Evolutionary conservation across 2,113 vertebrate genomes (phyloP).

Genomic region (Elephas maximus): DNA sequence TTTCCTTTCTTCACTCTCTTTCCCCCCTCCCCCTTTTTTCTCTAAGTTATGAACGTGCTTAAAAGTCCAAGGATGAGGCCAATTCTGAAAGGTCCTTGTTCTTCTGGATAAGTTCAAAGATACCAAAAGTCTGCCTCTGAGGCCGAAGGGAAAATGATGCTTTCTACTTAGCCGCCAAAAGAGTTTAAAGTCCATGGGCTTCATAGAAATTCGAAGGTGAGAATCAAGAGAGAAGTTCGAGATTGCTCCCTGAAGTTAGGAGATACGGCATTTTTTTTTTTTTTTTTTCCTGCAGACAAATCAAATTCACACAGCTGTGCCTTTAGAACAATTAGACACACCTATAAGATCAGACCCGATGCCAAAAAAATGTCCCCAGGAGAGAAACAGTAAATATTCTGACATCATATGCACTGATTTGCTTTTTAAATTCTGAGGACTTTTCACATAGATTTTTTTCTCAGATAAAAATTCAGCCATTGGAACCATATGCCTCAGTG

Average conservation of each 20-base stretch:
- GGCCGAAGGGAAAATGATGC: constrained; percentile 49
- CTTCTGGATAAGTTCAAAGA: constrained; percentile 70
- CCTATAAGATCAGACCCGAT: constrained; percentile 82
- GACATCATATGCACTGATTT: constrained; percentile 84
- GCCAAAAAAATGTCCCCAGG: constrained; percentile 87
- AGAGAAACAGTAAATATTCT: constrained; percentile 85
- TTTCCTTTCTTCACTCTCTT: constrained; percentile 17
- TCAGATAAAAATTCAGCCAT: constrained; percentile 83
- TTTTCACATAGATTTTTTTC: constrained; percentile 76
- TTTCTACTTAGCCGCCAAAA: constrained; percentile 66
- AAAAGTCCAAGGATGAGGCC: constrained; percentile 65
- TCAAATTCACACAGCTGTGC: constrained; percentile 82
- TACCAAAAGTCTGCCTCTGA: constrained; percentile 43
- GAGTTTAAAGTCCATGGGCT: constrained; percentile 74
- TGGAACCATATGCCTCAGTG: constrained; percentile 71
- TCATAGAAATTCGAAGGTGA: constrained; percentile 83
- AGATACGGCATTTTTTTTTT: background rate
- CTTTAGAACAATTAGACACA: constrained; percentile 86
- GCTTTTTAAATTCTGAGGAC: constrained; percentile 83
- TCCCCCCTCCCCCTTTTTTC: background rate
- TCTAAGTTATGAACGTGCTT: constrained; percentile 56
- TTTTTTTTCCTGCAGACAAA: constrained; percentile 66
- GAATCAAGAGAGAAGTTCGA: constrained; percentile 75
- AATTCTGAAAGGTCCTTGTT: constrained; percentile 77
- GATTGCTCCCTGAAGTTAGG: constrained; percentile 56